phyloP scores from a whole-genome alignment of 2,797 vertebrate species.

The Siniperca scherzeri region DNA sequence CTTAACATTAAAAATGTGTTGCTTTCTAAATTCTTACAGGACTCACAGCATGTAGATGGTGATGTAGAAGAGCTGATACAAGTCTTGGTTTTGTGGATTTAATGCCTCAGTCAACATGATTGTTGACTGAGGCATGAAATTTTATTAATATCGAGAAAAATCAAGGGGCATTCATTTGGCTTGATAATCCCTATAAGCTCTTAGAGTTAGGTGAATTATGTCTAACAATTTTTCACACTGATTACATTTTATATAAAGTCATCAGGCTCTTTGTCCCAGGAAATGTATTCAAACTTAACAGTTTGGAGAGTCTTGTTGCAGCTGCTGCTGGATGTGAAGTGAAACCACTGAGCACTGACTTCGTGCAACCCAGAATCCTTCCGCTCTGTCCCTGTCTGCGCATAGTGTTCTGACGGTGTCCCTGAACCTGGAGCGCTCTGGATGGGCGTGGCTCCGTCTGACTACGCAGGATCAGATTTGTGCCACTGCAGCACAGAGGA shows the following conservation, averaged over 20 bases:
- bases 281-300: neutral
- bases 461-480: slow-evolving; percentile 40
- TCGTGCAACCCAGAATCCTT: neutral
- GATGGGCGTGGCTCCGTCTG: slow-evolving; percentile 27
- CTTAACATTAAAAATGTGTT: neutral
- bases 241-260: neutral
- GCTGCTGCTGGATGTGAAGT: neutral
- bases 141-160: neutral
- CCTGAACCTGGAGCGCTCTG: slow-evolving; percentile 9
- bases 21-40: neutral
- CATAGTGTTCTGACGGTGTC: neutral
- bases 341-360: neutral
- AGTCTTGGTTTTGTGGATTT: too few species aligned
- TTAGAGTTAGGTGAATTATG: too few species aligned
- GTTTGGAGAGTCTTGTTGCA: neutral
- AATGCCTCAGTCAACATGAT: neutral
- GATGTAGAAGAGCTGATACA: neutral
- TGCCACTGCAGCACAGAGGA: slow-evolving; percentile 58
- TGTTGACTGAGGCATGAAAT: neutral
- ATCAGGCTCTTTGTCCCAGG: neutral
- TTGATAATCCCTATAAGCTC: neutral
- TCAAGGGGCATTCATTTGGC: neutral
- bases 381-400: neutral
- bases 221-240: neutral
- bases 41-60: neutral